These are phyloP conservation scores for Anoplopoma fimbria DNA, from an alignment of 2,113 vertebrate species.

Conservation along the genomic window DNA sequence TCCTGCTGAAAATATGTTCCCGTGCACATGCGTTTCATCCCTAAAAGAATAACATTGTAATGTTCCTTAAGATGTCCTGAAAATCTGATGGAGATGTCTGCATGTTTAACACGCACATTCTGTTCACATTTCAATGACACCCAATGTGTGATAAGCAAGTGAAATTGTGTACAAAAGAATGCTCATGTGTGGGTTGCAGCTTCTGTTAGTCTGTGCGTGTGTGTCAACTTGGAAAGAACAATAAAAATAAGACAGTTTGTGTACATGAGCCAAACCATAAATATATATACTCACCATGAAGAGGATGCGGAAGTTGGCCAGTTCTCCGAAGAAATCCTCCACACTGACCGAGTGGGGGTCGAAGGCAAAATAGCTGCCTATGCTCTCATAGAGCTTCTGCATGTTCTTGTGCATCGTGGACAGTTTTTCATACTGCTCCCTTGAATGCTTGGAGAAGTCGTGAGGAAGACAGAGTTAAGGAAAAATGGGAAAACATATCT, in stretches of 20 bases:
- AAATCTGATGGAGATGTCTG: constrained; percentile 8
- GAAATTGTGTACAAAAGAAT: constrained; percentile 17
- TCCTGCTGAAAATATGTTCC: background rate
- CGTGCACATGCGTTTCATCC: background rate
- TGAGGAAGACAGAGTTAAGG: constrained; percentile 87
- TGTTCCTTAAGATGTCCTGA: constrained; percentile 4
- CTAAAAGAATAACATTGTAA: constrained; percentile 1
- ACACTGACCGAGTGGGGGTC: constrained; percentile 90
- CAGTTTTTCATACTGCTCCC: constrained; percentile 95
- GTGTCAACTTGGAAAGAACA: background rate
- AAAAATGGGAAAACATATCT: constrained; percentile 16
- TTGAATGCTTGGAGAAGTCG: constrained; percentile 92
- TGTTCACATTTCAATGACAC: constrained; percentile 36
- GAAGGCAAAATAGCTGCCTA: constrained; percentile 94
- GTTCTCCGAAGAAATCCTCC: constrained; percentile 96
- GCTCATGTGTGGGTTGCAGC: constrained; percentile 40
- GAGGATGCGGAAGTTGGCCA: constrained; percentile 91
- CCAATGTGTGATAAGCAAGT: constrained; percentile 12
- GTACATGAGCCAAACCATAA: background rate
- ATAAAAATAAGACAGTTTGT: background rate
- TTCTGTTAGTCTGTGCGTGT: constrained; percentile 5
- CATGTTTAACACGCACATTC: background rate
- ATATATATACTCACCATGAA: constrained; percentile 91
- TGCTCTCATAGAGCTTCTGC: constrained; percentile 92
- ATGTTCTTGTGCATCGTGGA: constrained; percentile 97